Evolutionary conservation across 2,888 invertebrate genomes (phyloP).

Genomic region (Carpatolechia fugitivella): DNA sequence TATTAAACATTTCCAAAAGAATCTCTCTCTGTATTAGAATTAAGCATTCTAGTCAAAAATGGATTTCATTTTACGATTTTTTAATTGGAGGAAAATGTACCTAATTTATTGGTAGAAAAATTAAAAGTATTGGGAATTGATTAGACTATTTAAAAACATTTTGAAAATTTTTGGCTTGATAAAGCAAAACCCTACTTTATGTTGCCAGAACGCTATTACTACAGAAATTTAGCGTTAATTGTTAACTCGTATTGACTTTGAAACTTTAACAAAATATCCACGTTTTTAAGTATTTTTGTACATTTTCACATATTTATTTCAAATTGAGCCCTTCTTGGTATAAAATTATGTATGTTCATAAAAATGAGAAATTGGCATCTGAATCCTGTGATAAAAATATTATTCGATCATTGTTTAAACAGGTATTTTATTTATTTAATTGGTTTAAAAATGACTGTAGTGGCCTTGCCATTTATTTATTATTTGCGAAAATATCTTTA

Average conservation of each 20-base stretch:
- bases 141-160: too few relatives aligned
- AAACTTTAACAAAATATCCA: too few relatives aligned
- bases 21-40: constrained; percentile 76
- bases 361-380: constrained; percentile 35
- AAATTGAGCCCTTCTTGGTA: too few relatives aligned
- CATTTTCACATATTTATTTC: constrained; percentile 7
- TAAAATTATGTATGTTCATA: not conserved
- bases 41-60: constrained; percentile 78
- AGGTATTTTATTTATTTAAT: constrained; percentile 30
- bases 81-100: constrained; percentile 22
- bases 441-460: constrained; percentile 18
- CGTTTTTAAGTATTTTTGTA: constrained; percentile 12
- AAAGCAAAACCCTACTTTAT: too few relatives aligned
- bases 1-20: constrained; percentile 70
- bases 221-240: too few relatives aligned
- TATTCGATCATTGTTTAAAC: constrained; percentile 29
- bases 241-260: too few relatives aligned
- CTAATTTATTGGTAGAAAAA: constrained; percentile 23
- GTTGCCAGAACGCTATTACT: too few relatives aligned
- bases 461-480: constrained; percentile 68
- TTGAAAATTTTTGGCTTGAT: too few relatives aligned
- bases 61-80: constrained; percentile 55
- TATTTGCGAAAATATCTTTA: constrained; percentile 45
- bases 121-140: not conserved
- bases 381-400: constrained; percentile 61